Base-by-base conservation (phyloP, 1,140 invertebrate species). In the Uloborus diversus region DNA sequence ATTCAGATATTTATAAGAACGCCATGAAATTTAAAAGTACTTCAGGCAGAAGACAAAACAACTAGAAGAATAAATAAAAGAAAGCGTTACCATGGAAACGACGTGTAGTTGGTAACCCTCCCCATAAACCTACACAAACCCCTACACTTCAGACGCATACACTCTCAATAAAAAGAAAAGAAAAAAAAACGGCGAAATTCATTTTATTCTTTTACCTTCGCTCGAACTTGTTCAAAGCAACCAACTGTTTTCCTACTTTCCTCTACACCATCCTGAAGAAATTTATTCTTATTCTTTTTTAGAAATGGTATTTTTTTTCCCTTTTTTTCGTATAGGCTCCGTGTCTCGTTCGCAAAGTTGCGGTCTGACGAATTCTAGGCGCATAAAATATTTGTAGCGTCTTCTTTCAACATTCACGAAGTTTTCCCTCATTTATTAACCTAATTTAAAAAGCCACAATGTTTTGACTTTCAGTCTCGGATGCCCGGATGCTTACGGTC, bases 131-230 rank as follows among this genome's bases (percentile, higher is more conserved):
- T 53, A 13, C 17, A 14, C 49, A 14, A 20, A 53, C 13, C 49
- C 23, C 49, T 53, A 53, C 20, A 9, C 23, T 20, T 20, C 49
- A 53, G 49, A 53, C 49, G n/a, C 49, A 53, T 53, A 53, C 49
- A n/a, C n/a, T 20, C 49, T n/a, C 49, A 53, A 14, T 7, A 17
- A 20, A 53, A n/a, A 14, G n/a, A n/a, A 53, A 53, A 17, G 23
- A 53, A 53, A 7, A 53, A 14, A 53, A 20, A 53, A 53, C n/a
- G 20, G 49, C 13, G 49, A 53, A 53, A 53, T 53, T 53, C 23
- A 53, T 53, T 53, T 53, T 53, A 53, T 53, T 53, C 49, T 53
- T 53, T 53, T 53, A 53, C 49, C 20, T 53, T 53, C 17, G 13
- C n/a, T 7, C 17, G 49, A 53, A 20, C 49, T 53, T 53, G 49